phyloP scores from a whole-genome alignment of 2,797 vertebrate genomes.

The Carapus acus region DNA sequence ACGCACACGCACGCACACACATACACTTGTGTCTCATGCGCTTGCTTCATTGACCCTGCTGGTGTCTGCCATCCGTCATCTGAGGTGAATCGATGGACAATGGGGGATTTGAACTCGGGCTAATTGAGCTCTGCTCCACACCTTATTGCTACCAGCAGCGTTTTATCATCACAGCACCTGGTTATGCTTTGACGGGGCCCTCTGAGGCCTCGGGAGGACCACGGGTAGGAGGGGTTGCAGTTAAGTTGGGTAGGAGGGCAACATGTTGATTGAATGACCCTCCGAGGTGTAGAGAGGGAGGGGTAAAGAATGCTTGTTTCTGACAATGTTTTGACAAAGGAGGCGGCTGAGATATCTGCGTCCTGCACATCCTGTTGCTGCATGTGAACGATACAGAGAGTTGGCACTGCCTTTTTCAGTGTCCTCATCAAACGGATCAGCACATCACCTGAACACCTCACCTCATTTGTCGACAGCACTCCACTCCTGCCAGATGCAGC shows the following conservation, averaged over 20 bases:
- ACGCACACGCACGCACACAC: conserved; percentile 5
- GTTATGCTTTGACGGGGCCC: conserved; percentile 59
- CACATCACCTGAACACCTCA: too few relatives aligned
- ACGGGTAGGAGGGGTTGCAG: conserved; percentile 36
- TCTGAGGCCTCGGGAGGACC: conserved; percentile 46
- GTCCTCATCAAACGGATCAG: too few relatives aligned
- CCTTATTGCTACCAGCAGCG: conserved; percentile 69
- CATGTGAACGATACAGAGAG: too few relatives aligned
- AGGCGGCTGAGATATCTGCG: too few relatives aligned
- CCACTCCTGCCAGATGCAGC: conserved; percentile 23
- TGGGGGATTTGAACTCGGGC: conserved; percentile 68
- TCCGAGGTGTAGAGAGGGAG: too few relatives aligned
- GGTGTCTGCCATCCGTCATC: conserved; percentile 74
- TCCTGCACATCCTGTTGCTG: too few relatives aligned
- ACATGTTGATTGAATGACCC: too few relatives aligned
- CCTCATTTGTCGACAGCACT: conserved; percentile 16
- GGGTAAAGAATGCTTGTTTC: too few relatives aligned
- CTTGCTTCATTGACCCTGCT: conserved; percentile 73
- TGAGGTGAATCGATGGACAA: conserved; percentile 73
- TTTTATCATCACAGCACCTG: conserved; percentile 71
- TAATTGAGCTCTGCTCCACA: conserved; percentile 75
- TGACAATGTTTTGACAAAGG: too few relatives aligned
- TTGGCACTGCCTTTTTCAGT: too few relatives aligned
- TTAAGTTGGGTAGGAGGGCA: conserved; percentile 20
- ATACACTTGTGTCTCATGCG: conserved; percentile 50